Base-by-base conservation (phyloP, 2,888 invertebrate species). In the Tenthredo notha region DNA sequence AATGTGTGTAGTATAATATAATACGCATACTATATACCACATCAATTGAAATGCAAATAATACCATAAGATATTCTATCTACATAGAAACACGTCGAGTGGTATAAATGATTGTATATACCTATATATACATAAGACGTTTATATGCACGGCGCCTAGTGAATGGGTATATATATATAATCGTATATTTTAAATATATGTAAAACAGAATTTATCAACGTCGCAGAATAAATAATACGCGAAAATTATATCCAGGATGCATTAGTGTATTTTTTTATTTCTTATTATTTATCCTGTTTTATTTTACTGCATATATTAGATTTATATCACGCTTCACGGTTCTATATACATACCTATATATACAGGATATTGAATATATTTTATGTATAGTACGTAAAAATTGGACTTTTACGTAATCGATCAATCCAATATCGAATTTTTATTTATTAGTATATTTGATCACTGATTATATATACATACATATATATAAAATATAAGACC, bases 21-120 rank as follows among this genome's bases (percentile, higher is more conserved):
- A 2, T 33, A 33, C 29, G 0, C 4, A 33, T 37, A 7, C 1
- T 37, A 7, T 37, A 1, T 33, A 10, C 4, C 21, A 40, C 21
- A 43, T 74, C 10, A 40, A 74, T 74, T 74, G 74, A 74, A 74
- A 74, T 74, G 74, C 43, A 74, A 74, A 74, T 40, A 43, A 74
- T 15, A 43, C 29, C 43, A 6, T 18, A 67, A 25, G 15, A 43
- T 43, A 43, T 74, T 43, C 21, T 43, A 43, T 29, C 37, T 15
- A 43, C 40, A 10, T 74, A 74, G 33, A 67, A 67, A 67, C 67
- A 67, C 29, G 12, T 67, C 10, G 10, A n/a, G 12, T 12, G 10
- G 15, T 40, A n/a, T 43, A 21, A 74, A 43, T 74, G 18, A 74
- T 74, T 2, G 43, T 74, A 43, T 21, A 43, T n/a, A 37, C 37